Conservation (phyloP, 2,113 vertebrate genomes). For the Miniopterus natalensis region DNA sequence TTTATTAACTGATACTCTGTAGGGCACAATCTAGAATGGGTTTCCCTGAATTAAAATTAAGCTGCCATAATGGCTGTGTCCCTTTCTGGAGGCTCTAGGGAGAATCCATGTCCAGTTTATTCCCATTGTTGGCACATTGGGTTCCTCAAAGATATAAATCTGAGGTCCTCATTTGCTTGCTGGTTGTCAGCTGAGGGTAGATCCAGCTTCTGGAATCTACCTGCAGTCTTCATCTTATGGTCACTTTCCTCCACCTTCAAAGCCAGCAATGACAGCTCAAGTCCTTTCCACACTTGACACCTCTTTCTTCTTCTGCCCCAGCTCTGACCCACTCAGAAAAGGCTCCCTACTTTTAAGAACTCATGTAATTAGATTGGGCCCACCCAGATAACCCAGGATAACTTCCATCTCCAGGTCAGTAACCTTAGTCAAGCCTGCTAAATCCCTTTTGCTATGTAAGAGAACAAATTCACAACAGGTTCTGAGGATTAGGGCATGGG, state of each 20-base stretch:
- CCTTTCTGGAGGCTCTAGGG: not conserved
- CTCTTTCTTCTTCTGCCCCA: not conserved
- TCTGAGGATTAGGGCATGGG: not conserved
- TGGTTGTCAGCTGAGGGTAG: not conserved
- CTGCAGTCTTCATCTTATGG: not conserved
- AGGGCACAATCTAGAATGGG: not conserved
- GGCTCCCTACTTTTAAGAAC: not conserved
- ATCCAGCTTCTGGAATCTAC: not conserved
- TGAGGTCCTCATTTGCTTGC: not conserved
- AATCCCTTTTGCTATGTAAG: not conserved
- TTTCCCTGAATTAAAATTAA: not conserved
- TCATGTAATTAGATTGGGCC: not conserved
- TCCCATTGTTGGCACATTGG: not conserved
- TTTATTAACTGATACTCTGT: not conserved
- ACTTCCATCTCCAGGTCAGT: not conserved
- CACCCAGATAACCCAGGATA: not conserved
- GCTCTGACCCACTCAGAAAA: not conserved
- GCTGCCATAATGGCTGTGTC: not conserved
- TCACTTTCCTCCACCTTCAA: not conserved
- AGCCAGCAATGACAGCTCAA: not conserved
- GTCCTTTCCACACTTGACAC: not conserved
- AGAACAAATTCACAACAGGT: not conserved
- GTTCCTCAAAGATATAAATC: not conserved
- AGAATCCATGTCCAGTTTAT: not conserved
- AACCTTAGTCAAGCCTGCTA: not conserved